phyloP scores from a whole-genome alignment of 1,140 invertebrate genomes.

The Neodiprion virginianus region DNA sequence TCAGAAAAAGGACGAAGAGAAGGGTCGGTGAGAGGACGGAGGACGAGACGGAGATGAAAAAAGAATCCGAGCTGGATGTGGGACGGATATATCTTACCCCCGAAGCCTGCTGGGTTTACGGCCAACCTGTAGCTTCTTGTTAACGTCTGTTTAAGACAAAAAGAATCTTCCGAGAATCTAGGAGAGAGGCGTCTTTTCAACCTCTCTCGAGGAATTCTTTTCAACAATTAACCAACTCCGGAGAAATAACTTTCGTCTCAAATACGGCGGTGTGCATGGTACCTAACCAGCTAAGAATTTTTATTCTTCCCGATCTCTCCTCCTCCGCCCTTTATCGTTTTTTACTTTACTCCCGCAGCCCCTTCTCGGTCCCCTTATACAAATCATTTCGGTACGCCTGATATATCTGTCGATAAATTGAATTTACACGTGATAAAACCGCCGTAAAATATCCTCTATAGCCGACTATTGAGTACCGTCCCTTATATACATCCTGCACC shows the following conservation, averaged over 20 bases:
- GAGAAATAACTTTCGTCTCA: not conserved
- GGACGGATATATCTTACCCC: not conserved
- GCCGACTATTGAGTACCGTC: no score
- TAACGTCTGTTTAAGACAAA: slow-evolving; percentile 4
- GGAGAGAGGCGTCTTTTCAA: not conserved
- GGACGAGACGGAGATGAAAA: not conserved
- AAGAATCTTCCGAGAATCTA: slow-evolving; percentile 9
- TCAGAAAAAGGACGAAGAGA: not conserved
- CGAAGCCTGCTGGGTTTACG: slow-evolving; percentile 2
- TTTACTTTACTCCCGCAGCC: not conserved
- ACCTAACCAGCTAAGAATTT: not conserved
- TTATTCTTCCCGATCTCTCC: not conserved
- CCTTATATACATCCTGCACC: not conserved
- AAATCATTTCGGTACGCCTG: not conserved
- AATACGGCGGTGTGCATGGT: no score
- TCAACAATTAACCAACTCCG: slow-evolving; percentile 3
- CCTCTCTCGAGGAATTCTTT: not conserved
- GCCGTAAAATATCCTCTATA: not conserved
- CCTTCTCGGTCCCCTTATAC: not conserved
- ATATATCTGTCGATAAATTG: slow-evolving; percentile 1
- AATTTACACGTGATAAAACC: not conserved
- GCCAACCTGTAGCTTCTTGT: slow-evolving; percentile 10
- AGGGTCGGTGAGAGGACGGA: not conserved
- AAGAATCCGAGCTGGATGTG: slow-evolving; percentile 1
- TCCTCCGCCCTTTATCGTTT: not conserved